Evolutionary conservation across 2,797 vertebrate species (phyloP).

Genomic region (Salmo trutta): DNA sequence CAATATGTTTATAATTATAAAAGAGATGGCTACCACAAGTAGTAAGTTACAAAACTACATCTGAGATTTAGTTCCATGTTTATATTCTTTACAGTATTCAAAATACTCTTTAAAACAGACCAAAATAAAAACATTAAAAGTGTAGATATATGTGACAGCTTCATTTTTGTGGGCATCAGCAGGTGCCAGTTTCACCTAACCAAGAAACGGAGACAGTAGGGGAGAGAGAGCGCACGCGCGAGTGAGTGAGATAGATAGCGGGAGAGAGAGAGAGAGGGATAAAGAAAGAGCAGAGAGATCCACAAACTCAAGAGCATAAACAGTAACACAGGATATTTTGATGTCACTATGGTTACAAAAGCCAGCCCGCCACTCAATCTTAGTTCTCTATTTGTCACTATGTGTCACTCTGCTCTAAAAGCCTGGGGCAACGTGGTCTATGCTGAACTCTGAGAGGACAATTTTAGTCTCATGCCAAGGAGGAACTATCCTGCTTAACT

Average conservation of each 20-base stretch:
- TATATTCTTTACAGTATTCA: background rate
- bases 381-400: conserved; percentile 43
- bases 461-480: background rate
- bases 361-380: conserved; percentile 34
- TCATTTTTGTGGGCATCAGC: background rate
- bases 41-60: background rate
- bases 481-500: conserved; percentile 27
- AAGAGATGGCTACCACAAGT: background rate
- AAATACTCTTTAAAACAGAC: background rate
- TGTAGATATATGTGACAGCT: background rate
- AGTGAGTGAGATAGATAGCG: no score
- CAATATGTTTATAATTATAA: background rate
- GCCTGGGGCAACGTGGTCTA: conserved; percentile 23
- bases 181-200: conserved; percentile 5
- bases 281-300: no score
- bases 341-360: conserved; percentile 65
- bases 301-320: background rate
- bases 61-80: background rate
- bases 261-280: no score
- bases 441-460: conserved; percentile 13
- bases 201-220: background rate
- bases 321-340: conserved; percentile 64
- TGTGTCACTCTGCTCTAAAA: conserved; percentile 84
- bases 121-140: background rate
- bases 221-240: no score